phyloP scores from a whole-genome alignment of 2,888 invertebrate genomes.

The Gortyna flavago region DNA sequence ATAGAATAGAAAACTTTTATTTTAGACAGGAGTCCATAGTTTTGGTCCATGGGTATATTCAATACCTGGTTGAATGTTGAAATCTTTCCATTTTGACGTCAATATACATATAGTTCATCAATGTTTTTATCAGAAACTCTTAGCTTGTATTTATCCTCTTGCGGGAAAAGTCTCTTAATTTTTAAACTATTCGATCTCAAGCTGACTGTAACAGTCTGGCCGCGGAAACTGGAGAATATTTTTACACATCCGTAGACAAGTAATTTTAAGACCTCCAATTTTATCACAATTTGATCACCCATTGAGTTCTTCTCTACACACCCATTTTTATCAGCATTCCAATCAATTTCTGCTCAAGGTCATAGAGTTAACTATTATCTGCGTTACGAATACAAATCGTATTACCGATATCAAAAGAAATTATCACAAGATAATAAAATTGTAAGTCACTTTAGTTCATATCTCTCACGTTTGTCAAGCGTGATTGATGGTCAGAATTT shows the following conservation, averaged over 20 bases:
- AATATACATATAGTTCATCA: neutral
- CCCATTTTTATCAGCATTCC: neutral
- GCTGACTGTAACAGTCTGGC: neutral
- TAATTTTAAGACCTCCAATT: neutral
- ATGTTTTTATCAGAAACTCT: neutral
- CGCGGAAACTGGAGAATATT: neutral
- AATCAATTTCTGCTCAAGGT: constrained; percentile 36
- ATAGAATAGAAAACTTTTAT: too few relatives aligned
- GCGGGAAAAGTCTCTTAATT: neutral
- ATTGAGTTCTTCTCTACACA: neutral
- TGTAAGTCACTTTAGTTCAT: constrained; percentile 30
- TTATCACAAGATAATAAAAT: constrained; percentile 54
- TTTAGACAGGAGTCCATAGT: too few relatives aligned
- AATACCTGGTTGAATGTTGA: constrained; percentile 6
- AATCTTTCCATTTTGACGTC: constrained; percentile 27
- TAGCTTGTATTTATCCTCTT: neutral
- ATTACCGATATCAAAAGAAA: constrained; percentile 56
- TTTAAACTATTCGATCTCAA: neutral
- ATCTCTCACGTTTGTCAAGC: constrained; percentile 65
- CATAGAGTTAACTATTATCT: constrained; percentile 35
- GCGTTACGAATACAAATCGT: constrained; percentile 26
- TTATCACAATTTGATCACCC: too few relatives aligned
- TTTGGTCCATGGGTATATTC: constrained; percentile 5
- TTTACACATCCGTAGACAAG: neutral
- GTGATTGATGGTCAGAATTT: constrained; percentile 66